phyloP scores from a whole-genome alignment of 2,888 invertebrate genomes.

The Andrena praecox region DNA sequence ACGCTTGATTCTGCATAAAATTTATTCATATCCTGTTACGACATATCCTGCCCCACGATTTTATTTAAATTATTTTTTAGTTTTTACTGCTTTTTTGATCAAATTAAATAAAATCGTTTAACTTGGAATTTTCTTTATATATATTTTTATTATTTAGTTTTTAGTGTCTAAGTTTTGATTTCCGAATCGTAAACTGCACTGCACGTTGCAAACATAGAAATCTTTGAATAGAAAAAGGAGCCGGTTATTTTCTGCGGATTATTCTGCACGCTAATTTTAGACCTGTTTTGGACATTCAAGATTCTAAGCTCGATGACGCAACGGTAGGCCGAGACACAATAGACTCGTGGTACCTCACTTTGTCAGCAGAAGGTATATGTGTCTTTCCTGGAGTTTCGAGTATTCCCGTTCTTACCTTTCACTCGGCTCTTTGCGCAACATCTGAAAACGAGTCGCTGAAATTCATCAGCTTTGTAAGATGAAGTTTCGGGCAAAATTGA shows the following conservation, averaged over 20 bases:
- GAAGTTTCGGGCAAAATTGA: no score
- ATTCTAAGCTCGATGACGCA: constrained; percentile 18
- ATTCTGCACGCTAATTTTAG: constrained; percentile 27
- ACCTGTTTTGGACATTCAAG: constrained; percentile 18
- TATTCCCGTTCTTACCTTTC: background rate
- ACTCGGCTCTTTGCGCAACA: background rate
- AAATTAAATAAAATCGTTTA: no score
- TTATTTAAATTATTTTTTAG: no score
- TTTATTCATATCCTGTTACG: no score
- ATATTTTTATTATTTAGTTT: no score
- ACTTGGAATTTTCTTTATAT: no score
- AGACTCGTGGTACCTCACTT: background rate
- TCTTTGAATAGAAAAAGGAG: background rate
- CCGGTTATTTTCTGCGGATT: background rate
- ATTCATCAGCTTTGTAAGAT: background rate
- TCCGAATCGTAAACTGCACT: no score
- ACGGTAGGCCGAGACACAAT: background rate
- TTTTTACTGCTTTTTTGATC: no score
- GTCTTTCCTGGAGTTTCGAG: background rate
- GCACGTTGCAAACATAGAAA: background rate
- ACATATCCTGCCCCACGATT: no score
- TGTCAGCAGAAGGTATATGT: background rate
- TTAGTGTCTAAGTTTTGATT: no score
- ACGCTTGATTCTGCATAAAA: no score
- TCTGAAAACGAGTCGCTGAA: background rate